Base-by-base conservation (phyloP, 2,888 invertebrate genomes). In the Sturmia bella region DNA sequence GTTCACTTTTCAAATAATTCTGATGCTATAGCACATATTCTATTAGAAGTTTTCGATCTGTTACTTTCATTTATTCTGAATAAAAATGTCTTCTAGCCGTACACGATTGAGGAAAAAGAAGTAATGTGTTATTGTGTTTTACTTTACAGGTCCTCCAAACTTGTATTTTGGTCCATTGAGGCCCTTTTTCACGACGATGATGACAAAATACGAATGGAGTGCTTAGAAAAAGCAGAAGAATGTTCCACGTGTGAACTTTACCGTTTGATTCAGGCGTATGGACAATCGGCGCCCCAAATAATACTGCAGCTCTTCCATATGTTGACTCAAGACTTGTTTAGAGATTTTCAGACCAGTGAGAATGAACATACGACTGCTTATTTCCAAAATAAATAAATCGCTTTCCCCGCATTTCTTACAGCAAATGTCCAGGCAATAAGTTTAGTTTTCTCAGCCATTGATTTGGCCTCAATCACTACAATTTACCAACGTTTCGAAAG, bases 401-500 rank as follows among this genome's bases (percentile, higher is more conserved):
- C 11, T 24, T 39, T 48, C 3, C n/a, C 15, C 7, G 4, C 3
- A n/a, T 19, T 54, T 57, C 73, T 92, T 91, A 15, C 90, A 95
- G 96, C 93, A 84, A 92, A 92, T 74, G 92, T 94, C 72, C 95
- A 95, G 90, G 91, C 93, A 11, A 90, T 95, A 3, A 94, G 94
- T 86, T 92, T 96, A 76, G 87, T 94, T 1, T 93, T 94, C 84
- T 94, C 95, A 2, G 91, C 95, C 41, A 91, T 94, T 27, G 93
- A 95, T 87, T 92, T 96, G 91, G 94, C 96, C 0, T 92, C 93
- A 72, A 94, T 94, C 45, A 95, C 95, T 15, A 93, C 94, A 27
- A 91, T 93, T 24, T 96, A 94, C 87, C 94, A 96, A 89, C 92
- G 95, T 87, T 96, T 96, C 87, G 95, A 95, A 90, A 94, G 95